Evolutionary conservation across 1,140 invertebrate genomes (phyloP).

Genomic region (Ceratina australensis): DNA sequence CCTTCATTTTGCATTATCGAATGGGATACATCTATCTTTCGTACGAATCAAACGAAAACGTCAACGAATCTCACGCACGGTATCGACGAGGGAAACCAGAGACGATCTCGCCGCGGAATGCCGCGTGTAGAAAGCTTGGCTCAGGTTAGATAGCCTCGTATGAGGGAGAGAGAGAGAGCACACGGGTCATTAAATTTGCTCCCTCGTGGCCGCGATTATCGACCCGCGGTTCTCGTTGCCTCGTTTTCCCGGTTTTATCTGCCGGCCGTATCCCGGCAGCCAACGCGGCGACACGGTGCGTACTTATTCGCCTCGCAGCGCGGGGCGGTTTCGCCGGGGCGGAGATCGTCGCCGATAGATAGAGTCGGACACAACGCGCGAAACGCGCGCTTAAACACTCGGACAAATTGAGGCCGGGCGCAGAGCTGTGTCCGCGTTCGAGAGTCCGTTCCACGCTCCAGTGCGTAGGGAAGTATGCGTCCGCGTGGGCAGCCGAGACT

Average conservation of each 20-base stretch:
- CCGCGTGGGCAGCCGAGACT: constrained; percentile 14
- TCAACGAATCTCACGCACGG: not conserved
- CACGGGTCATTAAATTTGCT: constrained; percentile 41
- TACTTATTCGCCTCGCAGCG: constrained; percentile 10
- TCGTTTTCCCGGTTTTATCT: constrained; percentile 32
- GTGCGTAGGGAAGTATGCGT: constrained; percentile 16
- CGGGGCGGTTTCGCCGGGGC: constrained; percentile 27
- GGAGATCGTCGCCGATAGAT: constrained; percentile 36
- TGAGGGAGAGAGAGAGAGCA: not conserved
- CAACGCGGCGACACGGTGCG: constrained; percentile 6
- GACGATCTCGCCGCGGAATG: constrained; percentile 1
- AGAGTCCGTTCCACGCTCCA: not conserved
- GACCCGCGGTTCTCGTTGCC: not conserved
- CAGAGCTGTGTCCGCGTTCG: constrained; percentile 36
- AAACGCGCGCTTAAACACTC: constrained; percentile 52
- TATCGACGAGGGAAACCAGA: constrained; percentile 2
- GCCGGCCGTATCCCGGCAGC: constrained; percentile 12
- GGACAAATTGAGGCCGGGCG: constrained; percentile 55
- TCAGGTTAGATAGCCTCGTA: too few relatives aligned
- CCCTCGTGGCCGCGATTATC: constrained; percentile 24
- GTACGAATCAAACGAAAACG: too few relatives aligned
- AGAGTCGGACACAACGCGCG: constrained; percentile 34
- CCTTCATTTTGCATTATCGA: too few relatives aligned
- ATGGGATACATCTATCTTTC: too few relatives aligned
- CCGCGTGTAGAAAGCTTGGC: not conserved